Base-by-base conservation (phyloP, 2,888 invertebrate species). In the Tipula helvola region DNA sequence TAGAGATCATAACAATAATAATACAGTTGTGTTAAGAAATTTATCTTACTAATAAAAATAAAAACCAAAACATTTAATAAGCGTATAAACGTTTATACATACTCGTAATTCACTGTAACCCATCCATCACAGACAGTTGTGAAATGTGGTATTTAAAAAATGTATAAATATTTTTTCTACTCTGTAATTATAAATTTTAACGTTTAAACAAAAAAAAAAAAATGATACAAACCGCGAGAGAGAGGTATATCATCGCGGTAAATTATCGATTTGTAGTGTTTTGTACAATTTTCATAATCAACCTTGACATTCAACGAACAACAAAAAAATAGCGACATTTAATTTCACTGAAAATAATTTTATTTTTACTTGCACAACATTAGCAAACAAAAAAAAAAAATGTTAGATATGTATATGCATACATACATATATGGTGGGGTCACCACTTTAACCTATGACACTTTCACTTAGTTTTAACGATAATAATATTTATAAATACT, bases 121-220 rank as follows among this genome's bases (percentile, higher is more conserved):
- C 71, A 71, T 71, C 71, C 71, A 71, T 71, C 71, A 71, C 71
- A 71, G 71, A 71, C 71, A 71, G 71, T 71, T 71, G 71, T 71
- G 28, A 71, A 71, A 71, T 28, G 71, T 71, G 71, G 71, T 71
- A 71, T 71, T n/a, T 18, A 71, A 71, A 71, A 71, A 71, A 18
- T 10, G 28, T 71, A 12, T 71, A 71, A 28, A 28, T 10, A 71
- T 28, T 28, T 71, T 71, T 71, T 71, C 71, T 71, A 71, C 71
- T 71, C 71, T 71, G 71, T 71, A 71, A 71, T 71, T 71, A 71
- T 71, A 71, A 71, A 71, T 71, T 71, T 71, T 71, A 71, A 71
- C 71, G 18, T 28, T 71, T 52, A 71, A 71, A n/a, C n/a, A n/a
- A n/a, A n/a, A n/a, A n/a, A n/a, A n/a, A n/a, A 71, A 52, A 10